These are phyloP conservation scores for Aplochiton taeniatus DNA, from an alignment of 2,797 vertebrate genomes.

Conservation along the genomic window DNA sequence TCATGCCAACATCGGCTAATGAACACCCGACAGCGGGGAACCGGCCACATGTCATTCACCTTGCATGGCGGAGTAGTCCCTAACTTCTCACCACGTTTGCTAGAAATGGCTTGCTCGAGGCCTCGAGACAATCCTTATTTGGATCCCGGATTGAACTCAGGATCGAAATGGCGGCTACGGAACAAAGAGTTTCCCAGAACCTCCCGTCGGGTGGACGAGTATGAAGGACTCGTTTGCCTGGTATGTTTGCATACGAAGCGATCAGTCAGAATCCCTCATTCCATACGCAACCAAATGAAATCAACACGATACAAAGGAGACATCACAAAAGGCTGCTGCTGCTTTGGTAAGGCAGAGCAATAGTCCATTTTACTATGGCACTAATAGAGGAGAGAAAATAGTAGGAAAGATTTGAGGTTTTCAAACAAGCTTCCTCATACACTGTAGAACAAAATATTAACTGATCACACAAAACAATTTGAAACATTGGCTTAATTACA, in stretches of 20 bases:
- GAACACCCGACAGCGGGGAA: constrained; percentile 38
- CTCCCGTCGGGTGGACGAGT: background rate
- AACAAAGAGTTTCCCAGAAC: too few relatives aligned
- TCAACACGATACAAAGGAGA: constrained; percentile 35
- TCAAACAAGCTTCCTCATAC: constrained; percentile 45
- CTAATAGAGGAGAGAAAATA: constrained; percentile 9
- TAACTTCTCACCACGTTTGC: constrained; percentile 30
- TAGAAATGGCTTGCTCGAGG: constrained; percentile 44
- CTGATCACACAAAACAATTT: constrained; percentile 59
- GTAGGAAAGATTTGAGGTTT: constrained; percentile 26
- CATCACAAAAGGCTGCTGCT: constrained; percentile 43
- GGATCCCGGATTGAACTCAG: too few relatives aligned
- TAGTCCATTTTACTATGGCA: constrained; percentile 42
- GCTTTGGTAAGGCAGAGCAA: constrained; percentile 61
- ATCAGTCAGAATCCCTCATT: too few relatives aligned
- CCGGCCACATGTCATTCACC: too few relatives aligned
- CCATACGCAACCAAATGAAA: constrained; percentile 20
- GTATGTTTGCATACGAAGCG: background rate
- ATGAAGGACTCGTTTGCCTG: constrained; percentile 24
- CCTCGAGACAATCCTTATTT: too few relatives aligned
- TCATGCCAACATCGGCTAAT: constrained; percentile 36
- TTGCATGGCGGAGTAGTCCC: too few relatives aligned
- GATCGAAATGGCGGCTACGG: too few relatives aligned
- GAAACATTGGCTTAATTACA: constrained; percentile 78
- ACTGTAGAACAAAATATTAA: constrained; percentile 54